Evolutionary conservation across 2,113 vertebrate species (phyloP).

Genomic region (Chiloscyllium plagiosum): DNA sequence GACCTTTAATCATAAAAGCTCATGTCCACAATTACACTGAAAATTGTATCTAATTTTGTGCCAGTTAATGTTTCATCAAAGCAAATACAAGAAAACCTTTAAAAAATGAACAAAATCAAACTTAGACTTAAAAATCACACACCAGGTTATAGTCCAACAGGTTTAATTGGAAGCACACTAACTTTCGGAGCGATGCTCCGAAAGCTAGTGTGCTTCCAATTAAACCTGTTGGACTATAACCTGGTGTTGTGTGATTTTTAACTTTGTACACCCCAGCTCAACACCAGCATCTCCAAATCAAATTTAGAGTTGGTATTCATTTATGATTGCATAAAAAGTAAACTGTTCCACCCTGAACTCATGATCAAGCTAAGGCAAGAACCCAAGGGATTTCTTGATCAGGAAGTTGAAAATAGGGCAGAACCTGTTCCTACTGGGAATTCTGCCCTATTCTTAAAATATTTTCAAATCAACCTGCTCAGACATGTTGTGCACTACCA

Average conservation of each 20-base stretch:
- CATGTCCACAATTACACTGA: not conserved
- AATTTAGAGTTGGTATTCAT: not conserved
- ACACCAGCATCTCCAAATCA: no score
- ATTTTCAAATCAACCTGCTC: not conserved
- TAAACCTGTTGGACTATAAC: no score
- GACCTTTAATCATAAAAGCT: not conserved
- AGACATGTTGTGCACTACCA: no score
- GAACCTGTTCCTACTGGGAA: not conserved
- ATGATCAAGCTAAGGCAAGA: not conserved
- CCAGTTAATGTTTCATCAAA: not conserved
- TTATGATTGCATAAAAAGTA: not conserved
- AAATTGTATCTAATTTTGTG: not conserved
- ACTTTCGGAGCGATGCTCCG: no score
- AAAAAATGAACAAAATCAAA: not conserved
- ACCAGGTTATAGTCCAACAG: no score
- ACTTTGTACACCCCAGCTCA: no score
- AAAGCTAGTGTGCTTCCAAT: no score
- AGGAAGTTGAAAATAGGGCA: not conserved
- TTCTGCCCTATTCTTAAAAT: not conserved
- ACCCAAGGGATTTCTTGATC: not conserved
- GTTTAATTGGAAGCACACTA: no score
- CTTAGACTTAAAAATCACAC: no score
- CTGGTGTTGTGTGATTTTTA: no score
- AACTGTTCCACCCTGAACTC: not conserved
- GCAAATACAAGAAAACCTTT: not conserved